A percentile compares a stretch with the other conserved stretches of the same genome.
Conservation (phyloP, 1,140 invertebrate genomes). For the Subanguina moxae region DNA sequence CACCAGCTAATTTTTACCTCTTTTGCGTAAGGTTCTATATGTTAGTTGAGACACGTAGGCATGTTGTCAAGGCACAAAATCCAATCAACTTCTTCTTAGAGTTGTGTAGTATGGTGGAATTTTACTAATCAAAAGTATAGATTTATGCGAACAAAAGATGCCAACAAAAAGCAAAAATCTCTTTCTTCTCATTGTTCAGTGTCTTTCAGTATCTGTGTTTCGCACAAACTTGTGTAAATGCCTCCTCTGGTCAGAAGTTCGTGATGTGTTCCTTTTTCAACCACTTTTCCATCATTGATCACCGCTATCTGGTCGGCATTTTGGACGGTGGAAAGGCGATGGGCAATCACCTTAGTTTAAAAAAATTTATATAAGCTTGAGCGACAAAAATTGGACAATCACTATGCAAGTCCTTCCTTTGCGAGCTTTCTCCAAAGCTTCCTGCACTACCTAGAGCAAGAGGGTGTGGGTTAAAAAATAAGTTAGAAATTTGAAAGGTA, state of each 20-base stretch:
- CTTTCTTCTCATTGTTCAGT: neutral
- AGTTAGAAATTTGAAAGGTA: neutral
- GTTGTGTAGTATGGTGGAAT: too few species aligned
- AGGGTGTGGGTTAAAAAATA: neutral
- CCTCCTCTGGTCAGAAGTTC: slow-evolving; percentile 36
- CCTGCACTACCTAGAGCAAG: slow-evolving; percentile 51
- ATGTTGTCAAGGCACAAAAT: too few species aligned
- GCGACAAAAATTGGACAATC: too few species aligned
- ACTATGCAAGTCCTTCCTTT: slow-evolving; percentile 36
- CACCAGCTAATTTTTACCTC: too few species aligned
- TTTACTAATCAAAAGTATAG: too few species aligned
- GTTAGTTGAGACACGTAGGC: too few species aligned
- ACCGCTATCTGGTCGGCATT: slow-evolving; percentile 68
- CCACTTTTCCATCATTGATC: slow-evolving; percentile 39
- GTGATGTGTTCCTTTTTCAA: slow-evolving; percentile 39
- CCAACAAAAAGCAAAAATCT: neutral
- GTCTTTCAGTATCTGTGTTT: slow-evolving; percentile 47
- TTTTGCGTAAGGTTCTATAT: too few species aligned
- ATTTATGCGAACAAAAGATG: too few species aligned
- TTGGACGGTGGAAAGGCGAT: slow-evolving; percentile 72
- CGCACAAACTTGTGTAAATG: slow-evolving; percentile 41
- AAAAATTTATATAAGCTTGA: slow-evolving; percentile 9
- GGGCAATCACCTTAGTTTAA: slow-evolving; percentile 70
- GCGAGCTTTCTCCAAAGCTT: slow-evolving; percentile 57
- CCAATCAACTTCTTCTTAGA: too few species aligned